Percentiles rank a stretch among this genome's conserved stretches.
Conservation (phyloP, 2,888 invertebrate species). For the Neoitamus cyanurus region DNA sequence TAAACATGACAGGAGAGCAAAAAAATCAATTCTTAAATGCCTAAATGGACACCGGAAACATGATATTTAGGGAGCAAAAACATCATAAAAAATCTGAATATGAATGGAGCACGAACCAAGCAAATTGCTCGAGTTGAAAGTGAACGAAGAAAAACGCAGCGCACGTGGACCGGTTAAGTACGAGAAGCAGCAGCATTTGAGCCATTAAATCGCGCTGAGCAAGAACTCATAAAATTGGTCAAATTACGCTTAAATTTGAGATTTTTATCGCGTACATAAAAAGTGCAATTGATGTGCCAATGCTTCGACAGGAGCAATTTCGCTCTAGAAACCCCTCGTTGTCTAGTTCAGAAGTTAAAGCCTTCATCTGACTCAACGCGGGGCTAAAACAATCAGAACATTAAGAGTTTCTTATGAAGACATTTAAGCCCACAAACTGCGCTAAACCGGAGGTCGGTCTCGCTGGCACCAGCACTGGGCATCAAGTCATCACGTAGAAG, state of each 20-base stretch:
- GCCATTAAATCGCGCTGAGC: background rate
- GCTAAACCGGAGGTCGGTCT: conserved; percentile 31
- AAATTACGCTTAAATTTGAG: background rate
- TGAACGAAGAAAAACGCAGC: background rate
- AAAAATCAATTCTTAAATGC: background rate
- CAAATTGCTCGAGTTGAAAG: background rate
- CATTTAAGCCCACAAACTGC: conserved; percentile 5
- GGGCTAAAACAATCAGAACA: background rate
- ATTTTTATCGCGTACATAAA: background rate
- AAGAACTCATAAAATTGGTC: background rate
- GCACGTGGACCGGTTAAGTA: background rate
- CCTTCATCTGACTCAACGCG: background rate
- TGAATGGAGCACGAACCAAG: background rate
- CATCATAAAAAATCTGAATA: background rate
- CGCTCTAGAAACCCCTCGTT: background rate
- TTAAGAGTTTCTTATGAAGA: background rate
- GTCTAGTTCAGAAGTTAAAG: background rate
- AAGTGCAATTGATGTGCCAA: background rate
- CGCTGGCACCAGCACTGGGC: conserved; percentile 27
- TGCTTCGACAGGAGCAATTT: background rate
- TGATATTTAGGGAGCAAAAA: background rate
- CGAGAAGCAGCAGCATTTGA: background rate
- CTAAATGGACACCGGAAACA: background rate
- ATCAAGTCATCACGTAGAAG: conserved; percentile 43
- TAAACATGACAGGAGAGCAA: background rate